phyloP scores from a whole-genome alignment of 2,797 vertebrate genomes.

The Chloroceryle inda region DNA sequence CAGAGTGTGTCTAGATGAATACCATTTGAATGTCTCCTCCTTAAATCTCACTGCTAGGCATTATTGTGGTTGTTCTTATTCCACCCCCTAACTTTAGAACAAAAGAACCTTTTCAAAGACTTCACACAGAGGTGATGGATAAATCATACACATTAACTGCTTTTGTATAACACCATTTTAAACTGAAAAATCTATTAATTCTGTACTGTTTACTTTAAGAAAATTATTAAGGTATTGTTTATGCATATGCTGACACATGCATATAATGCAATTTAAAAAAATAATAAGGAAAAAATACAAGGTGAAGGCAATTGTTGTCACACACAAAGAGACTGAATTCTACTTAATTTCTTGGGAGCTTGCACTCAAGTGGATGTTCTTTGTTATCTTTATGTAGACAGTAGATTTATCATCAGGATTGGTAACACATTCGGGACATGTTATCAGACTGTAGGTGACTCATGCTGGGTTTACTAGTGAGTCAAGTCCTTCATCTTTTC shows the following conservation, averaged over 20 bases:
- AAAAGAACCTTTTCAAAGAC: slow-evolving; percentile 69
- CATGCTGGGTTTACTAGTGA: neutral
- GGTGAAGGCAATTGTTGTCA: slow-evolving; percentile 28
- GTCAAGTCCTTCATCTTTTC: neutral
- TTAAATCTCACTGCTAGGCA: slow-evolving; percentile 31
- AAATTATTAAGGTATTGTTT: slow-evolving; percentile 63
- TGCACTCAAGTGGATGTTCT: neutral
- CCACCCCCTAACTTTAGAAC: slow-evolving; percentile 74
- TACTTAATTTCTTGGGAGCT: neutral
- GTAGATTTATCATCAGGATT: neutral
- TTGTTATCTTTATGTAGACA: slow-evolving; percentile 15
- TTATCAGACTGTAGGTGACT: neutral
- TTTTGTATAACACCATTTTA: slow-evolving; percentile 68
- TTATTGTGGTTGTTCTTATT: slow-evolving; percentile 71
- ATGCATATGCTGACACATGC: slow-evolving; percentile 32
- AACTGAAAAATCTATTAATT: slow-evolving; percentile 49
- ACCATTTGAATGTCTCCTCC: slow-evolving; percentile 53
- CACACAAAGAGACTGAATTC: slow-evolving; percentile 26
- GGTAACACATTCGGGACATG: neutral
- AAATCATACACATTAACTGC: slow-evolving; percentile 74
- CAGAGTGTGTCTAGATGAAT: slow-evolving; percentile 25
- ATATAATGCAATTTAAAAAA: slow-evolving; percentile 37
- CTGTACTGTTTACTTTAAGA: slow-evolving; percentile 58
- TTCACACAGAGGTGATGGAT: slow-evolving; percentile 71
- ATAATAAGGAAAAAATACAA: slow-evolving; percentile 12